Evolutionary conservation across 2,797 vertebrate species (phyloP).

Genomic region (Sebastes trivittatus): DNA sequence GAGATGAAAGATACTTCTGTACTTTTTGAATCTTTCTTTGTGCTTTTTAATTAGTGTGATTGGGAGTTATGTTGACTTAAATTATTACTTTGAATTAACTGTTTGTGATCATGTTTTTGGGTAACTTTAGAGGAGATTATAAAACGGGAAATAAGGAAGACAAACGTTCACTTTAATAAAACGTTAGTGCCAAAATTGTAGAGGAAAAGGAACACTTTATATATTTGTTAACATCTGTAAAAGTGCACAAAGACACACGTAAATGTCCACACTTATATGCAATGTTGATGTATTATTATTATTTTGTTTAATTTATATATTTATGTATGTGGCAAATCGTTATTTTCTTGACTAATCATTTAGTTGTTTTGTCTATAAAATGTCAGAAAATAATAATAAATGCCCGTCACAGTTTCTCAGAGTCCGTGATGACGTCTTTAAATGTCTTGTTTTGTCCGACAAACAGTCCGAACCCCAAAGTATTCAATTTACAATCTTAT

Average conservation of each 20-base stretch:
- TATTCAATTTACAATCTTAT: no score
- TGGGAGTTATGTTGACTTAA: no score
- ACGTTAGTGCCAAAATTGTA: not conserved
- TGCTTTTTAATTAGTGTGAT: not conserved
- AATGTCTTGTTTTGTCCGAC: no score
- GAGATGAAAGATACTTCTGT: no score
- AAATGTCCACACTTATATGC: no score
- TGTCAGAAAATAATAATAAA: not conserved
- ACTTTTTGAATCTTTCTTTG: not conserved
- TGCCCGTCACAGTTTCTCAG: not conserved
- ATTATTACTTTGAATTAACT: no score
- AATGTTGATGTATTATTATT: not conserved
- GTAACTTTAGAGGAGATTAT: not conserved
- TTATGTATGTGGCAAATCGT: not conserved
- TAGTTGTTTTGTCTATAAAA: not conserved
- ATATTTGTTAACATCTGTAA: no score
- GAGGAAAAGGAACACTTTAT: no score
- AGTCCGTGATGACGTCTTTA: not conserved
- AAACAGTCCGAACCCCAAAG: accelerated
- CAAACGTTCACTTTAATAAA: not conserved
- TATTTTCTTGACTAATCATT: not conserved
- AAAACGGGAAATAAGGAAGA: not conserved
- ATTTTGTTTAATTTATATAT: not conserved
- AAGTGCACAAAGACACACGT: no score
- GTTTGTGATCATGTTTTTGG: no score